A percentile compares a stretch with the other conserved stretches of the same genome.
Evolutionary conservation across 2,113 vertebrate genomes (phyloP).

Genomic region (Burhinus bistriatus): DNA sequence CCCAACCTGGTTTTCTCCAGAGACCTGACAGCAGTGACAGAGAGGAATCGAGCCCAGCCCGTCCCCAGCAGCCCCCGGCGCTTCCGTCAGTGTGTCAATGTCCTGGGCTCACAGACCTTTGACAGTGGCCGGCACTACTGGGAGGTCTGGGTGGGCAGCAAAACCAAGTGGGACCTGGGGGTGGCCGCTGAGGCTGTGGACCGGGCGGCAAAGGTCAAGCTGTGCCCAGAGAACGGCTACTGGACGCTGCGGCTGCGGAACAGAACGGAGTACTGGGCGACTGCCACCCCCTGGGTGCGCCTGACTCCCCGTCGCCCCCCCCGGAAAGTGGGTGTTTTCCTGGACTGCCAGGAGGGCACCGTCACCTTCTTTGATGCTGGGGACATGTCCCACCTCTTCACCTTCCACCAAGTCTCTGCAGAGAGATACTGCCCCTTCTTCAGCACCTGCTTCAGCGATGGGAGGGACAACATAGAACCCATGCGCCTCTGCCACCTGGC

Average conservation of each 20-base stretch:
- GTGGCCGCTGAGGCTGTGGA: slow-evolving; percentile 78
- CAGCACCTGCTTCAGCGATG: slow-evolving; percentile 81
- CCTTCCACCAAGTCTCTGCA: slow-evolving; percentile 71
- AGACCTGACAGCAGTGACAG: slow-evolving; percentile 77
- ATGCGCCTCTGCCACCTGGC: slow-evolving; percentile 78
- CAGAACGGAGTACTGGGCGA: slow-evolving; percentile 71
- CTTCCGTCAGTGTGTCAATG: slow-evolving; percentile 83
- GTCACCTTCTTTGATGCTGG: slow-evolving; percentile 81
- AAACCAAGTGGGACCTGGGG: slow-evolving; percentile 86
- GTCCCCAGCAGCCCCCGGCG: slow-evolving; percentile 53
- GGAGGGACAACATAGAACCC: slow-evolving; percentile 68
- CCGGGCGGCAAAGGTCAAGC: slow-evolving; percentile 72
- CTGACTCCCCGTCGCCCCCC: slow-evolving; percentile 49
- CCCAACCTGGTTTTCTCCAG: slow-evolving; percentile 79
- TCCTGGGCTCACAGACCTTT: slow-evolving; percentile 76
- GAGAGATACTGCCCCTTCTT: slow-evolving; percentile 82
- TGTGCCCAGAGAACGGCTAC: slow-evolving; percentile 81
- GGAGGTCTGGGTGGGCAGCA: slow-evolving; percentile 84
- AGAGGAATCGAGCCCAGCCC: slow-evolving; percentile 22
- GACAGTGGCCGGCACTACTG: slow-evolving; percentile 80
- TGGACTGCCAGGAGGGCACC: slow-evolving; percentile 77
- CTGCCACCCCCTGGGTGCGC: slow-evolving; percentile 77
- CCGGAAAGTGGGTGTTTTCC: slow-evolving; percentile 75
- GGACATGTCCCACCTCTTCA: slow-evolving; percentile 80
- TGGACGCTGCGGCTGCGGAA: slow-evolving; percentile 83